These are phyloP conservation scores for Prietella phreatophila DNA, from an alignment of 2,113 vertebrate genomes.

Conservation along the genomic window DNA sequence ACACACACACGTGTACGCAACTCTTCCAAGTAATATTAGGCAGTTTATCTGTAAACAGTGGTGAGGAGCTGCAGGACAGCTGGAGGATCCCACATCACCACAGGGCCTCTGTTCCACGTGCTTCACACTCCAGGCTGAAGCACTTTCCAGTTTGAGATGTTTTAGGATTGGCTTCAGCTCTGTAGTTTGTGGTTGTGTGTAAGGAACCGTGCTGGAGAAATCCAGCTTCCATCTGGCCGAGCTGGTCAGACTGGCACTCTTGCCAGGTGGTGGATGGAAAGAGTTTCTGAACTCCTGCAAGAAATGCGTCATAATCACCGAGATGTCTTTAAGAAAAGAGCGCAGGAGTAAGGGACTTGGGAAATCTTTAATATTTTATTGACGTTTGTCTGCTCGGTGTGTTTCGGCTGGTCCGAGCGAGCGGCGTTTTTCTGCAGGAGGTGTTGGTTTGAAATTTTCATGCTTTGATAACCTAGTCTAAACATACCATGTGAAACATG, in stretches of 20 bases:
- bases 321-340: neutral
- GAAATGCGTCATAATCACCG: neutral
- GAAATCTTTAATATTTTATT: neutral
- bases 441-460: neutral
- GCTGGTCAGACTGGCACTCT: neutral
- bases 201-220: neutral
- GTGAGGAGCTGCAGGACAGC: slow-evolving; percentile 18
- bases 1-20: slow-evolving; percentile 20
- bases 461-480: neutral
- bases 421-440: neutral
- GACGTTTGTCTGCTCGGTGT: slow-evolving; percentile 5
- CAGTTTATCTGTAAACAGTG: slow-evolving; percentile 44
- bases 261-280: neutral
- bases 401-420: neutral
- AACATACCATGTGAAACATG: neutral
- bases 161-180: neutral
- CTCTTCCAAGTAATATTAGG: slow-evolving; percentile 42
- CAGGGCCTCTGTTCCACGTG: neutral
- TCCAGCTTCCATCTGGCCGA: neutral
- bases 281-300: neutral
- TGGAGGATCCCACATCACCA: slow-evolving; percentile 3
- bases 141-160: neutral
- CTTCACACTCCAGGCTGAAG: neutral
- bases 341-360: neutral
- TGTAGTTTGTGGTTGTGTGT: neutral